Percentiles rank a stretch among this genome's conserved stretches.
phyloP scores from a whole-genome alignment of 2,888 invertebrate genomes.

The Fissipunctia ypsillon region DNA sequence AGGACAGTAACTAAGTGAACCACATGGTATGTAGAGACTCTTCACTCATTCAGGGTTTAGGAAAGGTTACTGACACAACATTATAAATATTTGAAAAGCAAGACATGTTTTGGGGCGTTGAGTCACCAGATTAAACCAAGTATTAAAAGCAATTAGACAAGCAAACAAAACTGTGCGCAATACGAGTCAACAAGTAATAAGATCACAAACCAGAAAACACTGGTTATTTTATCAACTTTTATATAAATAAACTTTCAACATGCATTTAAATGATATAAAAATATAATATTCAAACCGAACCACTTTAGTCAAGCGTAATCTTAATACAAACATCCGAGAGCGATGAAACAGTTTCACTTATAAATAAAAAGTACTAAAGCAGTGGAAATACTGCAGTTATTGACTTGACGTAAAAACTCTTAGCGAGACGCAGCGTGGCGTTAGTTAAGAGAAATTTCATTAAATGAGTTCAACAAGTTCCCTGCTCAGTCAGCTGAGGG shows the following conservation, averaged over 20 bases:
- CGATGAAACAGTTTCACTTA: constrained; percentile 30
- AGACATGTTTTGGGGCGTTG: constrained; percentile 12
- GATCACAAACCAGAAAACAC: constrained; percentile 24
- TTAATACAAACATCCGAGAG: constrained; percentile 26
- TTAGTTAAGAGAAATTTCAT: constrained; percentile 58
- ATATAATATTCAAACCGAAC: constrained; percentile 18
- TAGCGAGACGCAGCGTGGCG: constrained; percentile 17
- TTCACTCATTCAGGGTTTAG: neutral
- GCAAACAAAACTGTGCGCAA: constrained; percentile 27
- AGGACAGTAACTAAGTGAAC: too few species aligned
- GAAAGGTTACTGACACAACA: constrained; percentile 17
- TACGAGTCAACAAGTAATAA: constrained; percentile 17
- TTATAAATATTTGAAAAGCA: constrained; percentile 32
- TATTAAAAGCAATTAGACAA: constrained; percentile 27
- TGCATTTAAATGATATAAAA: constrained; percentile 45
- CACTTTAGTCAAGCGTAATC: constrained; percentile 22
- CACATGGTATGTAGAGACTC: neutral
- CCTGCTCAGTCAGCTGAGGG: constrained; percentile 35
- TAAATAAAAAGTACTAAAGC: neutral
- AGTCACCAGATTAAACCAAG: neutral
- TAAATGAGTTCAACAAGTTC: constrained; percentile 54
- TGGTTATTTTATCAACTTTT: constrained; percentile 36
- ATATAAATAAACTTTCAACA: constrained; percentile 49
- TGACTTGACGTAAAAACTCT: constrained; percentile 33
- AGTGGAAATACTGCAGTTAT: constrained; percentile 18